These are phyloP conservation scores for Laticauda laticaudata DNA, from an alignment of 2,113 vertebrate species.

Conservation along the genomic window DNA sequence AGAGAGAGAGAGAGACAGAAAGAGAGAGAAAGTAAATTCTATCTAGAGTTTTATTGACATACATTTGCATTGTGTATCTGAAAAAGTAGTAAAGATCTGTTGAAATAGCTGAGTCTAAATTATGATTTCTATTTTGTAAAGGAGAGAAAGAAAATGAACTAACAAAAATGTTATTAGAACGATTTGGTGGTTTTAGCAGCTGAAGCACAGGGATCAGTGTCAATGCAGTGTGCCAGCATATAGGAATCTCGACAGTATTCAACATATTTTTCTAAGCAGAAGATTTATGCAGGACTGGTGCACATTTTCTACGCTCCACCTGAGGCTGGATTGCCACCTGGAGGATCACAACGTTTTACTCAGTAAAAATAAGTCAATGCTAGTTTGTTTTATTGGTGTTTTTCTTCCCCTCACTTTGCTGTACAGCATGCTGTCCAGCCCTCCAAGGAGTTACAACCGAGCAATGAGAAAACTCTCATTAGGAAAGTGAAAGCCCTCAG, in stretches of 20 bases:
- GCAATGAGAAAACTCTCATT: neutral
- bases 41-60: slow-evolving; percentile 8
- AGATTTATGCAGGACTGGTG: neutral
- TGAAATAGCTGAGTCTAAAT: neutral
- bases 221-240: neutral
- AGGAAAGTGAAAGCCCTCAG: neutral
- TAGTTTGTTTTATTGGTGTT: neutral
- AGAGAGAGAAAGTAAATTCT: slow-evolving; percentile 5
- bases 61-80: neutral
- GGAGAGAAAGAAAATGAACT: neutral
- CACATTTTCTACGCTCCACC: neutral
- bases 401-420: neutral
- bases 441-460: neutral
- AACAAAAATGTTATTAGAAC: neutral
- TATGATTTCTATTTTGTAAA: neutral
- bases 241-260: neutral
- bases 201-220: neutral
- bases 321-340: neutral
- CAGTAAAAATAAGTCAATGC: neutral
- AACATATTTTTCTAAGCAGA: neutral
- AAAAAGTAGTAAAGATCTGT: neutral
- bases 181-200: neutral
- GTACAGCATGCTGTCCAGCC: neutral
- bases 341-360: neutral
- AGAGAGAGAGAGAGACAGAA: slow-evolving; percentile 35